phyloP scores from a whole-genome alignment of 2,888 invertebrate genomes.

The Baccha elongata region DNA sequence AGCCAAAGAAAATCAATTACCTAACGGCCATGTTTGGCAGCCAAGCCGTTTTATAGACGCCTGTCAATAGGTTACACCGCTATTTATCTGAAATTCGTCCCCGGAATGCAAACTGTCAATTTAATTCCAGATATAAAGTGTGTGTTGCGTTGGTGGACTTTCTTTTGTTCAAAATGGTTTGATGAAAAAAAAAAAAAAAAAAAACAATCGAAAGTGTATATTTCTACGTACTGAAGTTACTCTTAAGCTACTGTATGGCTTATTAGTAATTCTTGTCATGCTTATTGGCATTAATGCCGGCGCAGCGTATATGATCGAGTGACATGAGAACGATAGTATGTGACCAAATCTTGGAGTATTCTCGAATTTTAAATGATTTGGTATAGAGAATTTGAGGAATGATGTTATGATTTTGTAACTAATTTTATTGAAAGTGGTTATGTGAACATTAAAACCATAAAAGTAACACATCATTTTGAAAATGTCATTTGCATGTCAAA shows the following conservation, averaged over 20 bases:
- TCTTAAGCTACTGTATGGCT: conserved; percentile 19
- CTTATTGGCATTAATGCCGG: conserved; percentile 28
- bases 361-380: conserved; percentile 8
- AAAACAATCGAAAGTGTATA: conserved; percentile 54
- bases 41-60: conserved; percentile 7
- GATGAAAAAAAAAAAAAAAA: conserved; percentile 13
- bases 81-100: conserved; percentile 33
- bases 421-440: no score
- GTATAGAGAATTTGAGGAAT: not conserved
- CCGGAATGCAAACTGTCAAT: conserved; percentile 59
- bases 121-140: conserved; percentile 49
- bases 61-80: conserved; percentile 52
- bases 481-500: no score
- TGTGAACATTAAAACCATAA: no score
- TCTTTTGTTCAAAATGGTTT: conserved; percentile 59
- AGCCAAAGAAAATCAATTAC: conserved; percentile 54
- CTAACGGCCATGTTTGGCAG: conserved; percentile 58
- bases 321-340: conserved; percentile 50
- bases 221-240: not conserved
- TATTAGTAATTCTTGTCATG: conserved; percentile 52
- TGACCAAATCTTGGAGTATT: conserved; percentile 19
- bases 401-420: not conserved
- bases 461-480: no score
- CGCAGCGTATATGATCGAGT: conserved; percentile 22
- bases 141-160: conserved; percentile 58